Conservation (phyloP, 2,113 vertebrate species). For the Pelobates fuscus region DNA sequence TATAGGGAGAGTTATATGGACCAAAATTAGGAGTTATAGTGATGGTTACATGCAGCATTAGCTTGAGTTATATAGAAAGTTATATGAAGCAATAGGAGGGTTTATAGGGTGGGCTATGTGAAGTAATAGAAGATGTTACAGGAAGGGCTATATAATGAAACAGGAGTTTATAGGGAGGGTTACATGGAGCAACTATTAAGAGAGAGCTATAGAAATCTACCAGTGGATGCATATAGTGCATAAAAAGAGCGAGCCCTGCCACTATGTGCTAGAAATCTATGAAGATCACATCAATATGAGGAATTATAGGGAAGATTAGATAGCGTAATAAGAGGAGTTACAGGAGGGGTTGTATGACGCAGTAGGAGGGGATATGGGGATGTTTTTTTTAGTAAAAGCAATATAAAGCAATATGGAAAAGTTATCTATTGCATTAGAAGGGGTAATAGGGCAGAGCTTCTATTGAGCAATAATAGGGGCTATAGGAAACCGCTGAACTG, state of each 20-base stretch:
- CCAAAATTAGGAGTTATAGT: too few species aligned
- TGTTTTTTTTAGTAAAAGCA: too few species aligned
- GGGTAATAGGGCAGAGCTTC: not conserved
- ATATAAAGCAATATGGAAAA: not conserved
- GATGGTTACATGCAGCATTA: too few species aligned
- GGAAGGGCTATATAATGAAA: too few species aligned
- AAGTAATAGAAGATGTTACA: too few species aligned
- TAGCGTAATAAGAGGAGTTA: constrained; percentile 1
- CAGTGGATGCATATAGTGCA: not conserved
- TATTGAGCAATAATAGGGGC: not conserved
- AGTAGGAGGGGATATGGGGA: not conserved
- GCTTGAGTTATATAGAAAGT: too few species aligned
- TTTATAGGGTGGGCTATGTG: too few species aligned
- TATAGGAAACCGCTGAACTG: not conserved
- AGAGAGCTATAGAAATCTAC: not conserved
- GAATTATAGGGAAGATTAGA: not conserved
- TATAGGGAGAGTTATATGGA: too few species aligned
- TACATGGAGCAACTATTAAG: not conserved
- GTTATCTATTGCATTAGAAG: not conserved
- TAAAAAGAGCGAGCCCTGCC: not conserved
- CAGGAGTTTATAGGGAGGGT: too few species aligned
- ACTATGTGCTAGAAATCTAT: too few species aligned
- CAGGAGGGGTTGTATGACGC: not conserved
- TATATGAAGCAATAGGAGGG: too few species aligned
- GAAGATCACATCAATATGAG: too few species aligned